Evolutionary conservation across 2,113 vertebrate genomes (phyloP).

Genomic region (Deroptyus accipitrinus): DNA sequence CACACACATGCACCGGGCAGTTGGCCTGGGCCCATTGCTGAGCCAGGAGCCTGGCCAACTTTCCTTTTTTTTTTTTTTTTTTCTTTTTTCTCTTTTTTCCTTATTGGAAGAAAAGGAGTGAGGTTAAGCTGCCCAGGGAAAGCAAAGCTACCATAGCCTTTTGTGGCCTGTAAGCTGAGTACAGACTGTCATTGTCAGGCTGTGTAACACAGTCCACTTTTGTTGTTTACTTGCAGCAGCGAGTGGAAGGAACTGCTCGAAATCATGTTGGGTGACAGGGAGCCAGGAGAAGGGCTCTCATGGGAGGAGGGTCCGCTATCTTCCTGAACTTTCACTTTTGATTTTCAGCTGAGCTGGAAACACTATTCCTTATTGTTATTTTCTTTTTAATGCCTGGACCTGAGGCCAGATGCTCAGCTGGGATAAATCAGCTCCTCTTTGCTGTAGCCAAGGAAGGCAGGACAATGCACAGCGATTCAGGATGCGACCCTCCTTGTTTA

Average conservation of each 20-base stretch:
- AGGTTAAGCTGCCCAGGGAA: conserved; percentile 6
- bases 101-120: neutral
- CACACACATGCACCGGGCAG: neutral
- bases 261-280: neutral
- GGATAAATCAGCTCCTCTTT: neutral
- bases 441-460: neutral
- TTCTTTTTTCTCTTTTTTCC: neutral
- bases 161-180: neutral
- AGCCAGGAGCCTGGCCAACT: neutral
- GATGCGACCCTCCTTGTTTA: neutral
- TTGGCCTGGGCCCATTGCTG: neutral
- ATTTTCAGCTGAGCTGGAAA: conserved; percentile 36
- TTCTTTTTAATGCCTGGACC: neutral
- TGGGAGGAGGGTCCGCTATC: neutral
- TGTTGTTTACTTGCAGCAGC: conserved; percentile 38
- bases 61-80: neutral
- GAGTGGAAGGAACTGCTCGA: conserved; percentile 9
- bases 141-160: conserved; percentile 9
- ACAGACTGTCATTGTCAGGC: conserved; percentile 51
- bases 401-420: neutral
- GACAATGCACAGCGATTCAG: neutral
- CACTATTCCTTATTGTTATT: neutral
- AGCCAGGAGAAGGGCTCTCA: neutral
- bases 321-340: conserved; percentile 59
- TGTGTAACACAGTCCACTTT: conserved; percentile 31